Evolutionary conservation across 1,140 invertebrate species (phyloP).

Genomic region (Bombus superbus): DNA sequence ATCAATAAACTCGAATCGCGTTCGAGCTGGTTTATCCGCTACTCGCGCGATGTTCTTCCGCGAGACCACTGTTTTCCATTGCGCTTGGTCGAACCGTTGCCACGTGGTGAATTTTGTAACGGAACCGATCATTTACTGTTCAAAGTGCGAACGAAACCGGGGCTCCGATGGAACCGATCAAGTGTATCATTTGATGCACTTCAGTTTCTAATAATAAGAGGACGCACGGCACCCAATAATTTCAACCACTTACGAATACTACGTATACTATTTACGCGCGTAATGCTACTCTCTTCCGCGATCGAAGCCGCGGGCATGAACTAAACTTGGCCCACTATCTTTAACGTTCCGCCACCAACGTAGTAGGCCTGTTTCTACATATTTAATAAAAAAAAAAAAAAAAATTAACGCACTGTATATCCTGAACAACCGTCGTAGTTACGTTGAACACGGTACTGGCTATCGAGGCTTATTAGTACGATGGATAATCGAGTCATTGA

Average conservation of each 20-base stretch:
- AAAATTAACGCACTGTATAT: too few species aligned
- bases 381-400: neutral
- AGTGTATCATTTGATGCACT: constrained; percentile 45
- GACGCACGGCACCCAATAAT: constrained; percentile 9
- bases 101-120: constrained; percentile 20
- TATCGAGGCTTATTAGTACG: too few species aligned
- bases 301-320: neutral
- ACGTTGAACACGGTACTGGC: too few species aligned
- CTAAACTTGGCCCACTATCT: constrained; percentile 27
- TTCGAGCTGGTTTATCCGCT: neutral
- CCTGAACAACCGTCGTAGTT: too few species aligned
- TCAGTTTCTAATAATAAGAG: constrained; percentile 41
- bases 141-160: constrained; percentile 25
- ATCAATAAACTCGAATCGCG: neutral
- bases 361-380: neutral
- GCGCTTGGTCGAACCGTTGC: neutral
- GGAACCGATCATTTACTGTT: constrained; percentile 28
- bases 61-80: neutral
- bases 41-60: neutral
- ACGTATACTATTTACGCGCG: constrained; percentile 8
- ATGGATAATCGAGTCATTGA: too few species aligned
- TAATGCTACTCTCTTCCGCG: constrained; percentile 32
- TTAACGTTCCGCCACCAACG: neutral
- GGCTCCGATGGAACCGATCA: constrained; percentile 13
- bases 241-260: constrained; percentile 27